A percentile compares a stretch with the other conserved stretches of the same genome.
Conservation (phyloP, 2,888 invertebrate species). For the Patella pellucida region DNA sequence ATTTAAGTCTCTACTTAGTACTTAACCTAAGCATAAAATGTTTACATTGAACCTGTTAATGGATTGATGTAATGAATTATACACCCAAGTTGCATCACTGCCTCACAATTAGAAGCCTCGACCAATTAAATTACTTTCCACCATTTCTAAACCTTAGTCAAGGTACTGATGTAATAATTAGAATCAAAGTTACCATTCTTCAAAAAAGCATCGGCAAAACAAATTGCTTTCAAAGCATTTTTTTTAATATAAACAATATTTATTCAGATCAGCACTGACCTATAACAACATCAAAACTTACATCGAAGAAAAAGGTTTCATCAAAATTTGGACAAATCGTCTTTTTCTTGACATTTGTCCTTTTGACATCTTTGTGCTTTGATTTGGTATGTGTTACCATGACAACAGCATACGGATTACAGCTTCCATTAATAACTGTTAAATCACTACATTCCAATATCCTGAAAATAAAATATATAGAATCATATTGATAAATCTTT, state of each 20-base stretch:
- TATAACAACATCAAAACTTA: constrained; percentile 52
- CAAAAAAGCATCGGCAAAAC: no score
- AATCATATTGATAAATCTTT: background rate
- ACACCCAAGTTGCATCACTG: no score
- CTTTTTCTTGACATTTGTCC: constrained; percentile 90
- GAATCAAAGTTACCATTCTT: no score
- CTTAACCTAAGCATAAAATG: background rate
- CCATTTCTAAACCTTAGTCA: no score
- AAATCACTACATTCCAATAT: constrained; percentile 89
- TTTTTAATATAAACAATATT: no score
- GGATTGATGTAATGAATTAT: no score
- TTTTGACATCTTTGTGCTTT: constrained; percentile 74
- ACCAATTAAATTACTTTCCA: no score
- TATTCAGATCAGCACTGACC: no score
- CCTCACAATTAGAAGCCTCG: no score
- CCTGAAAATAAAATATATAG: constrained; percentile 61
- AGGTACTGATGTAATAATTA: no score
- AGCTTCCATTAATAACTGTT: constrained; percentile 89
- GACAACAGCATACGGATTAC: constrained; percentile 90
- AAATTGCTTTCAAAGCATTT: no score
- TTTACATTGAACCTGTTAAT: no score
- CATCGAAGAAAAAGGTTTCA: constrained; percentile 86
- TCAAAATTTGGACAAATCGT: constrained; percentile 91
- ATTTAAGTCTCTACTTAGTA: background rate
- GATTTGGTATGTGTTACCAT: constrained; percentile 81